Percentiles rank a stretch among this genome's conserved stretches.
phyloP scores from a whole-genome alignment of 2,888 invertebrate species.

The Agapetus fuscipes region DNA sequence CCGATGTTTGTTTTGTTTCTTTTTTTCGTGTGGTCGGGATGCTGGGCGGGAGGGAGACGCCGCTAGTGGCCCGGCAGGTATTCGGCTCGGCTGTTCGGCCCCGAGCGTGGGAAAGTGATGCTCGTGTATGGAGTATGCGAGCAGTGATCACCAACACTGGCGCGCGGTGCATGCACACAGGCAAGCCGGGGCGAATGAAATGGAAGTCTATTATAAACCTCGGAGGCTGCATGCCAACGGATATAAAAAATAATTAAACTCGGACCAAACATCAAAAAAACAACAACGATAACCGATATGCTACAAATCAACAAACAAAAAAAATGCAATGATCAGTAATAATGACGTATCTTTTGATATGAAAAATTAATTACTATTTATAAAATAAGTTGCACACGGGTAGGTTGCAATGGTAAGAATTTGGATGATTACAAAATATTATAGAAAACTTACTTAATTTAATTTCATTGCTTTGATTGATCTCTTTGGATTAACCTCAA shows the following conservation, averaged over 20 bases:
- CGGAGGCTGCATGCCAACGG: conserved; percentile 5
- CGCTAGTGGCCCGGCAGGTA: conserved; percentile 9
- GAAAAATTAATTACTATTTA: too few relatives aligned
- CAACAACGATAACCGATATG: too few relatives aligned
- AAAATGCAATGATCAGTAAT: too few relatives aligned
- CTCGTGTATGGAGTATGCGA: conserved; percentile 25
- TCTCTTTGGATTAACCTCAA: too few relatives aligned
- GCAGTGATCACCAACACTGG: conserved; percentile 7
- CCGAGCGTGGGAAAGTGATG: conserved; percentile 41
- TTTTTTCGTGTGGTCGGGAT: not conserved
- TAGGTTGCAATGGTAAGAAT: too few relatives aligned
- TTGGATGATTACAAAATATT: too few relatives aligned
- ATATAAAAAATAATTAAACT: not conserved
- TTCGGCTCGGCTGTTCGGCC: conserved; percentile 27
- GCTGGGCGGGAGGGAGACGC: conserved; percentile 14
- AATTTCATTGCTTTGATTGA: too few relatives aligned
- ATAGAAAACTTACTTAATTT: too few relatives aligned
- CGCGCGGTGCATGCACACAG: conserved; percentile 5
- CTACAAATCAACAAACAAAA: too few relatives aligned
- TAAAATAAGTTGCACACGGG: too few relatives aligned
- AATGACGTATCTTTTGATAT: too few relatives aligned
- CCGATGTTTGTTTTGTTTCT: too few relatives aligned
- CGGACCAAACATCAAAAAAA: not conserved
- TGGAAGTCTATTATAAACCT: conserved; percentile 12
- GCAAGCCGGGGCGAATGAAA: conserved; percentile 11